These are phyloP conservation scores for Hemichromis elongatus DNA, from an alignment of 2,113 vertebrate genomes.

Conservation along the genomic window DNA sequence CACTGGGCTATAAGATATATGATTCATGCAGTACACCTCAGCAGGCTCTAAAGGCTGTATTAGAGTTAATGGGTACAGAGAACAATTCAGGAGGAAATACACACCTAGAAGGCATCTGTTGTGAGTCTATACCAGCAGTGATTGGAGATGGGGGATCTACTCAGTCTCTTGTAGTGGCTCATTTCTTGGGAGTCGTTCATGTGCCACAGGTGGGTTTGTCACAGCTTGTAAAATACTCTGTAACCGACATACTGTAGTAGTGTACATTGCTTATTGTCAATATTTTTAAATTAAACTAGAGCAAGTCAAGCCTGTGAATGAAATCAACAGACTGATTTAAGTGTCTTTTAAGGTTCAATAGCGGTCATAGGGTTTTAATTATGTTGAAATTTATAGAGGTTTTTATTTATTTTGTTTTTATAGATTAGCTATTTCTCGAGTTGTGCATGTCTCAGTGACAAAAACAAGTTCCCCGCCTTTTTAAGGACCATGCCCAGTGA, in stretches of 20 bases:
- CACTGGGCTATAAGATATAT: constrained; percentile 76
- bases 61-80: constrained; percentile 62
- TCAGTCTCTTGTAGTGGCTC: constrained; percentile 75
- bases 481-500: constrained; percentile 79
- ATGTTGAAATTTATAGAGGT: not conserved
- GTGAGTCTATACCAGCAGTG: constrained; percentile 58
- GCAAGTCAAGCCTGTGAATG: not conserved
- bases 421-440: constrained; percentile 81
- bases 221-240: not conserved
- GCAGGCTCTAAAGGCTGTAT: constrained; percentile 66
- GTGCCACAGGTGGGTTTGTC: constrained; percentile 70
- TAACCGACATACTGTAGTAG: not conserved
- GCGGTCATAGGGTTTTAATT: not conserved
- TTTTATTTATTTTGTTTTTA: not conserved
- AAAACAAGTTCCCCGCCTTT: constrained; percentile 74
- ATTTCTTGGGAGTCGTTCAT: constrained; percentile 70
- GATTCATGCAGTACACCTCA: constrained; percentile 74
- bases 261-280: not conserved
- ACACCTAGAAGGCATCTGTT: constrained; percentile 17
- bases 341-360: not conserved
- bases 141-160: constrained; percentile 79
- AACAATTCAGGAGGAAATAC: not conserved
- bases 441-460: constrained; percentile 77
- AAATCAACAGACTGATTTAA: not conserved
- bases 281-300: not conserved